Conservation (phyloP, 1,140 invertebrate genomes). For the Cherax destructor region DNA sequence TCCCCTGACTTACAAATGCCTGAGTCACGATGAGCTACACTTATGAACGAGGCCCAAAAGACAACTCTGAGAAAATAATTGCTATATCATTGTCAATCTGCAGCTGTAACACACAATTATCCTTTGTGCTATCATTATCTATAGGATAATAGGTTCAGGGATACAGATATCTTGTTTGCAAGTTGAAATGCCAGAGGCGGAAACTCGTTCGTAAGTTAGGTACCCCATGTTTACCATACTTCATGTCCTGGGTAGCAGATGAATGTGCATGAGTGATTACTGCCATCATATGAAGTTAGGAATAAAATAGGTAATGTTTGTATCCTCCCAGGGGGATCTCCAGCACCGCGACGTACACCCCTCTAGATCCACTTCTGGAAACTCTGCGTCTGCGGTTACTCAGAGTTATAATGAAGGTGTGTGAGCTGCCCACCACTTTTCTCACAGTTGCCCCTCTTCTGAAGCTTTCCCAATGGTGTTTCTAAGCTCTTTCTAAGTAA, state of each 20-base stretch:
- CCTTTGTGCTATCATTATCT: too few species aligned
- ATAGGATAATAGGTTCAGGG: too few species aligned
- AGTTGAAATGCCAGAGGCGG: too few species aligned
- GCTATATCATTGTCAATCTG: too few species aligned
- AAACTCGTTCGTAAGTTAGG: too few species aligned
- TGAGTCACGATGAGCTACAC: too few species aligned
- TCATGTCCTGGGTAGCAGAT: background rate
- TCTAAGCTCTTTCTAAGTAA: background rate
- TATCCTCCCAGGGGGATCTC: constrained; percentile 46
- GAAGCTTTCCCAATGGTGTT: background rate
- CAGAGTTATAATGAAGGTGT: constrained; percentile 52
- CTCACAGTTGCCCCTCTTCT: constrained; percentile 13
- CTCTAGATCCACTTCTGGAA: constrained; percentile 47
- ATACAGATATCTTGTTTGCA: too few species aligned
- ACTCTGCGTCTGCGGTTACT: constrained; percentile 42
- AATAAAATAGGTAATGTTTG: constrained; percentile 21
- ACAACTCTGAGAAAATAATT: too few species aligned
- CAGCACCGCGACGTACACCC: constrained; percentile 35
- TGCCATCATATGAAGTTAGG: background rate
- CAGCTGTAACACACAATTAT: too few species aligned
- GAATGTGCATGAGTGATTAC: background rate
- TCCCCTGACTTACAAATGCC: too few species aligned
- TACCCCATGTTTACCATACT: background rate
- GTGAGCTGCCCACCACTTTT: constrained; percentile 21
- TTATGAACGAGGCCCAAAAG: too few species aligned